Conservation (phyloP, 2,888 invertebrate genomes). For the Cheilosia scutellata region DNA sequence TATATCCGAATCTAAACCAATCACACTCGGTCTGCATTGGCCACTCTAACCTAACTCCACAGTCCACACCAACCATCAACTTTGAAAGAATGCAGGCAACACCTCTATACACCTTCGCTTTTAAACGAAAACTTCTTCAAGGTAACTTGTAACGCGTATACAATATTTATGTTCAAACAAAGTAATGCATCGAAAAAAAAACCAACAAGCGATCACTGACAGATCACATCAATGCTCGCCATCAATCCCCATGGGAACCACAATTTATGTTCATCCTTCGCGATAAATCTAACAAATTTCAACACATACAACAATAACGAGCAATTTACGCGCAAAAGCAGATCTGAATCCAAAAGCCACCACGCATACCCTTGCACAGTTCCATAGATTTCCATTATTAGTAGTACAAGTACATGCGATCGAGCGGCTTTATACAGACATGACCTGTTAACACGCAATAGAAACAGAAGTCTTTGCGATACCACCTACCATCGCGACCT, state of each 20-base stretch:
- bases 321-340: conserved; percentile 34
- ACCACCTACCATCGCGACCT: conserved; percentile 42
- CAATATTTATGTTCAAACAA: conserved; percentile 17
- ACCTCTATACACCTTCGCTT: not conserved
- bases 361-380: conserved; percentile 5
- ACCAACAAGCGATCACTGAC: conserved; percentile 40
- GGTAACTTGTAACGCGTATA: conserved; percentile 28
- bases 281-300: conserved; percentile 57
- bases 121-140: conserved; percentile 34
- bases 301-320: not conserved
- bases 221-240: conserved; percentile 39
- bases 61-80: not conserved
- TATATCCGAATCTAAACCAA: too few relatives aligned
- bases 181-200: conserved; percentile 19
- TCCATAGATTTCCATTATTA: conserved; percentile 13
- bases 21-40: not conserved
- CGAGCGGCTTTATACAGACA: conserved; percentile 20
- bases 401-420: conserved; percentile 32
- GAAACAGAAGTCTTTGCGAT: conserved; percentile 15
- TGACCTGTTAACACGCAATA: conserved; percentile 50
- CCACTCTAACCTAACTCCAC: not conserved
- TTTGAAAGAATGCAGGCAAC: conserved; percentile 11
- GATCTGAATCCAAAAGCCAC: conserved; percentile 46
- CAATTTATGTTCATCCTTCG: conserved; percentile 67
- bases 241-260: conserved; percentile 36